Evolutionary conservation across 1,140 invertebrate genomes (phyloP).

Genomic region (Chelonus insularis): DNA sequence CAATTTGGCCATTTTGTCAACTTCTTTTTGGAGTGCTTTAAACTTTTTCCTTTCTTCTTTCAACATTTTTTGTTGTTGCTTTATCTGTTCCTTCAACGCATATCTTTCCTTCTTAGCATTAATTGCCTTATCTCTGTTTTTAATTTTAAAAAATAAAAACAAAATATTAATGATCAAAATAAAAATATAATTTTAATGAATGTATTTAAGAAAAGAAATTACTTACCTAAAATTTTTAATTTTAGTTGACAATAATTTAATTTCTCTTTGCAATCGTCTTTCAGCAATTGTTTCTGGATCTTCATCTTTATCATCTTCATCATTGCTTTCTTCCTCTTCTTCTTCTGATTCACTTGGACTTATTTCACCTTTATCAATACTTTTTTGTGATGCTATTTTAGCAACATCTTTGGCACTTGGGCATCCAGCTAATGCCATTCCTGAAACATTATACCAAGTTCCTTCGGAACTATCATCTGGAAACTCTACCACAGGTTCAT

Average conservation of each 20-base stretch:
- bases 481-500: slow-evolving; percentile 47
- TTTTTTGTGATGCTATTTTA: slow-evolving; percentile 55
- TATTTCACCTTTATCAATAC: slow-evolving; percentile 45
- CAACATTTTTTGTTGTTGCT: slow-evolving; percentile 75
- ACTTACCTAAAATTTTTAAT: slow-evolving; percentile 71
- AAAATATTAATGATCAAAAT: not conserved
- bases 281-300: slow-evolving; percentile 60
- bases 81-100: slow-evolving; percentile 76
- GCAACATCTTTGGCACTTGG: slow-evolving; percentile 58
- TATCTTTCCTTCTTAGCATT: slow-evolving; percentile 77
- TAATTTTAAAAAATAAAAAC: slow-evolving; percentile 8
- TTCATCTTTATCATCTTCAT: slow-evolving; percentile 68
- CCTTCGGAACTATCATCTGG: slow-evolving; percentile 44
- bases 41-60: slow-evolving; percentile 76
- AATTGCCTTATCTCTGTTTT: slow-evolving; percentile 69
- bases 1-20: slow-evolving; percentile 84
- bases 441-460: slow-evolving; percentile 55
- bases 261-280: slow-evolving; percentile 68
- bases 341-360: slow-evolving; percentile 34
- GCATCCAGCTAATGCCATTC: slow-evolving; percentile 58
- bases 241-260: slow-evolving; percentile 76
- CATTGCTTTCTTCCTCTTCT: slow-evolving; percentile 65
- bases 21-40: slow-evolving; percentile 79
- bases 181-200: not conserved
- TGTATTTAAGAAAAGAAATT: not conserved